Evolutionary conservation across 2,113 vertebrate species (phyloP).

Genomic region (Tinamus guttatus): DNA sequence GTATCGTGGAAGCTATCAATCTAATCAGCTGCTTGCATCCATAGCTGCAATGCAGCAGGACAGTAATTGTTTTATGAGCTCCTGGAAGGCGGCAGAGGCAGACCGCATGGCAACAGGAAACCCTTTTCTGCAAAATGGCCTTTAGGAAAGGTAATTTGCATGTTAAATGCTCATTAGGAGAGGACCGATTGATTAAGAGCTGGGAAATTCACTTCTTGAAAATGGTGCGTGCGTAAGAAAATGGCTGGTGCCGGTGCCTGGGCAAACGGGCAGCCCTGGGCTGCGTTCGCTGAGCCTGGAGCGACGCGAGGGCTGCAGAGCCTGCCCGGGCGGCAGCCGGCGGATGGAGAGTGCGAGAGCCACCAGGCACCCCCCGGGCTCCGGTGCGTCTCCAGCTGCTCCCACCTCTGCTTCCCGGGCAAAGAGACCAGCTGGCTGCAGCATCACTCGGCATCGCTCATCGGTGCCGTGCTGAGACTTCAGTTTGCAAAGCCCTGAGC

Average conservation of each 20-base stretch:
- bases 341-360: fast-evolving
- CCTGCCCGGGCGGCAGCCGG: background rate
- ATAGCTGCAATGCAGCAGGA: conserved; percentile 17
- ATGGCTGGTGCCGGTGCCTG: background rate
- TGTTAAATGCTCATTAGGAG: conserved; percentile 11
- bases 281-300: background rate
- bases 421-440: background rate
- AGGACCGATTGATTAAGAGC: conserved; percentile 5
- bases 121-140: background rate
- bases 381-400: background rate
- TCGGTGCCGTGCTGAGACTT: background rate
- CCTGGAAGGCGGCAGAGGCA: conserved; percentile 58
- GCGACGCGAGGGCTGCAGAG: background rate
- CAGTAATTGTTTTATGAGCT: conserved; percentile 64
- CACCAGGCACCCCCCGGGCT: background rate
- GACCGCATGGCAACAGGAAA: conserved; percentile 42
- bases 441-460: fast-evolving
- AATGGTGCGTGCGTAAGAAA: fast-evolving
- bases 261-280: background rate
- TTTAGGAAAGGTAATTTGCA: conserved; percentile 40
- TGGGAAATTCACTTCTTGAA: background rate
- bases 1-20: conserved; percentile 70
- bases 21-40: conserved; percentile 54
- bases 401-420: background rate
- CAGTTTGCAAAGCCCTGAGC: background rate